phyloP scores from a whole-genome alignment of 2,888 invertebrate species.

The Melinaea marsaeus region DNA sequence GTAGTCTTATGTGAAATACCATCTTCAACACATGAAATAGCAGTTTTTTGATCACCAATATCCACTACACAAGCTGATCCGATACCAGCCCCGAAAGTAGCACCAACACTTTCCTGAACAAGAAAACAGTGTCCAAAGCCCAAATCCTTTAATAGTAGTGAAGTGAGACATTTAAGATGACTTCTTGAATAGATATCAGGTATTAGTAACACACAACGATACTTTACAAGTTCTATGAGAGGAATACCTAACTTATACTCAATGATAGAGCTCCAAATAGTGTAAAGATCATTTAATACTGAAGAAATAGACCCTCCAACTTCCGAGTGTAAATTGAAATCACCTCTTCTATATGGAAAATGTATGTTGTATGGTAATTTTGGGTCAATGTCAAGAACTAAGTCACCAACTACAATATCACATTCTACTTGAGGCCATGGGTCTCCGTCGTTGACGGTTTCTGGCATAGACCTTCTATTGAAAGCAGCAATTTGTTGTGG shows the following conservation, averaged over 20 bases:
- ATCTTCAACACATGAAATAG: slow-evolving; percentile 97
- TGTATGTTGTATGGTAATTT: slow-evolving; percentile 88
- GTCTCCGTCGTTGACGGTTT: slow-evolving; percentile 76
- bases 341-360: slow-evolving; percentile 93
- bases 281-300: slow-evolving; percentile 89
- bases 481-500: slow-evolving; percentile 93
- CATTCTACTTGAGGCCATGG: slow-evolving; percentile 81
- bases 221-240: slow-evolving; percentile 82
- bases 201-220: slow-evolving; percentile 91
- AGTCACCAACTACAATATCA: slow-evolving; percentile 86
- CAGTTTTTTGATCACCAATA: slow-evolving; percentile 96
- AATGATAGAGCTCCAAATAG: slow-evolving; percentile 92
- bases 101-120: slow-evolving; percentile 82
- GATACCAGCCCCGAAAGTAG: slow-evolving; percentile 73
- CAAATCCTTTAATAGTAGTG: slow-evolving; percentile 86
- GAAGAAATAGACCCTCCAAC: slow-evolving; percentile 92
- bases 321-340: slow-evolving; percentile 89
- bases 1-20: slow-evolving; percentile 95
- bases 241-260: slow-evolving; percentile 87
- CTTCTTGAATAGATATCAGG: slow-evolving; percentile 93
- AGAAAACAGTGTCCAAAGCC: slow-evolving; percentile 92
- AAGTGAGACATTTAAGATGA: slow-evolving; percentile 90
- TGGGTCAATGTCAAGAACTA: slow-evolving; percentile 83
- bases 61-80: slow-evolving; percentile 95
- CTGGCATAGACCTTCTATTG: slow-evolving; percentile 87